phyloP scores from a whole-genome alignment of 2,888 invertebrate species.

The Eristalis tenax region DNA sequence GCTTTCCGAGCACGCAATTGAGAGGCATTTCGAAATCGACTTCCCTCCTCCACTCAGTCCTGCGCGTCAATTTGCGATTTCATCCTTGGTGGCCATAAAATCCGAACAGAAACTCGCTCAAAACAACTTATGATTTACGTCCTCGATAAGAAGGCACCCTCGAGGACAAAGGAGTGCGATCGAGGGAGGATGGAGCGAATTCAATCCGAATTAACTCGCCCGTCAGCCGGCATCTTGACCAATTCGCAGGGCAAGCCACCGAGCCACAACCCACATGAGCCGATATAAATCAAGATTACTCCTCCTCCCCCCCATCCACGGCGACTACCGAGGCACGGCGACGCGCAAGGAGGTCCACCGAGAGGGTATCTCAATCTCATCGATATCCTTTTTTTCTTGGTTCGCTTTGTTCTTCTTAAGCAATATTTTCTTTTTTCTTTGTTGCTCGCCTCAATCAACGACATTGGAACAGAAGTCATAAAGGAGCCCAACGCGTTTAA shows the following conservation, averaged over 20 bases:
- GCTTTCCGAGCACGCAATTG: too few species aligned
- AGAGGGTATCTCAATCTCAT: slow-evolving; percentile 44
- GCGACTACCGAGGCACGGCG: too few species aligned
- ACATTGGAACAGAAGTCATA: slow-evolving; percentile 69
- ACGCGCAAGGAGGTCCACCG: slow-evolving; percentile 53
- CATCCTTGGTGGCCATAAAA: slow-evolving; percentile 35
- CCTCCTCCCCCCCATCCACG: background rate
- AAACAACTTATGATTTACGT: slow-evolving; percentile 60
- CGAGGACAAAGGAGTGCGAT: slow-evolving; percentile 11
- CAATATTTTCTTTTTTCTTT: too few species aligned
- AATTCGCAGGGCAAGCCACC: slow-evolving; percentile 34
- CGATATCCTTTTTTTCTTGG: slow-evolving; percentile 41
- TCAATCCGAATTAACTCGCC: slow-evolving; percentile 61
- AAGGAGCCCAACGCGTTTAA: slow-evolving; percentile 66
- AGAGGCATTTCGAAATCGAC: too few species aligned
- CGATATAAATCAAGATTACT: slow-evolving; percentile 68
- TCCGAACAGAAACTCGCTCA: slow-evolving; percentile 20
- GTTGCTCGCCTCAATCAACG: slow-evolving; percentile 20
- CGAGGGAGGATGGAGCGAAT: slow-evolving; percentile 17
- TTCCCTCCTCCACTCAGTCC: too few species aligned
- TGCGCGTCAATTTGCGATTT: background rate
- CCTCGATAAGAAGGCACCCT: slow-evolving; percentile 9
- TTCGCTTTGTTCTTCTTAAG: slow-evolving; percentile 7
- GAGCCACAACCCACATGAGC: slow-evolving; percentile 38
- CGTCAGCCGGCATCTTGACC: slow-evolving; percentile 42